Conservation (phyloP, 2,888 invertebrate genomes). For the Agrypnus murinus region DNA sequence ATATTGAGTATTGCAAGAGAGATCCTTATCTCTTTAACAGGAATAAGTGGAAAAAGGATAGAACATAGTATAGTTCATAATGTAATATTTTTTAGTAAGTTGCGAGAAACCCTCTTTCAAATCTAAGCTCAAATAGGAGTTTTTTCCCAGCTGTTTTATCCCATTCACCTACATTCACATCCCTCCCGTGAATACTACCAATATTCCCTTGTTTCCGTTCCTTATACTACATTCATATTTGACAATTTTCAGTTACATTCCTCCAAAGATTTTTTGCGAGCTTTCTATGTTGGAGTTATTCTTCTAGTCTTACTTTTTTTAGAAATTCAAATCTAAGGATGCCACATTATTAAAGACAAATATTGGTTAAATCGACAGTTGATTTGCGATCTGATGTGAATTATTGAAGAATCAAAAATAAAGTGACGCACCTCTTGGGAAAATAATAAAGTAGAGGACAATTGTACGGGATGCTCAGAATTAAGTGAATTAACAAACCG, state of each 20-base stretch:
- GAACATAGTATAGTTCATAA: conserved; percentile 12
- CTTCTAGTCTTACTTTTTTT: neutral
- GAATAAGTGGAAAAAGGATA: too few species aligned
- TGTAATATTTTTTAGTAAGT: conserved; percentile 34
- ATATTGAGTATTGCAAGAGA: too few species aligned
- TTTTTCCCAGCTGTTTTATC: conserved; percentile 37
- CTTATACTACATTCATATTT: conserved; percentile 31
- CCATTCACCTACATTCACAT: conserved; percentile 41
- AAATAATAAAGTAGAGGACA: too few species aligned
- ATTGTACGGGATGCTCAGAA: too few species aligned
- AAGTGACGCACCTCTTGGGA: too few species aligned
- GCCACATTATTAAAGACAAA: too few species aligned
- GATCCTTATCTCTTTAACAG: too few species aligned
- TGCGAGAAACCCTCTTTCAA: conserved; percentile 29
- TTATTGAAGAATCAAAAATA: too few species aligned
- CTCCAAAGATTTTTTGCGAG: neutral
- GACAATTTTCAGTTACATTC: conserved; percentile 23
- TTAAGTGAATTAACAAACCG: too few species aligned
- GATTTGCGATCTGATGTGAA: too few species aligned
- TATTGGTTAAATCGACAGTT: too few species aligned
- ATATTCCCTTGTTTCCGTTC: conserved; percentile 33
- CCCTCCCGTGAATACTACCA: conserved; percentile 23
- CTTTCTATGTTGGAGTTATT: conserved; percentile 3
- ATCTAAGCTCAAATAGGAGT: conserved; percentile 33
- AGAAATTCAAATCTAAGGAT: neutral